phyloP scores from a whole-genome alignment of 2,888 invertebrate genomes.

The Eurytoma adleriae region DNA sequence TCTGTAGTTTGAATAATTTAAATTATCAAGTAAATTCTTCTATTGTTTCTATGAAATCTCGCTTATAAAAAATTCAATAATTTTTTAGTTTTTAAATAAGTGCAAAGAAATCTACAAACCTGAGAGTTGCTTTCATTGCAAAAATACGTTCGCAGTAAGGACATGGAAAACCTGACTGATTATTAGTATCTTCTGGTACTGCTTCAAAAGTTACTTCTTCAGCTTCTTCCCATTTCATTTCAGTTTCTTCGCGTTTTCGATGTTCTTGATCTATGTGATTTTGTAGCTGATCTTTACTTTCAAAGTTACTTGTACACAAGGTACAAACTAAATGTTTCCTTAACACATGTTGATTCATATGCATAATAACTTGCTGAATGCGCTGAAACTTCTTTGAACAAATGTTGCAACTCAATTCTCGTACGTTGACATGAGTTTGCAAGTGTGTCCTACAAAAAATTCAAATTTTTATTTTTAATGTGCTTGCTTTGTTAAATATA shows the following conservation, averaged over 20 bases:
- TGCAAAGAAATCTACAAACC: conserved; percentile 25
- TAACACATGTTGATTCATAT: conserved; percentile 33
- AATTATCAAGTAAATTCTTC: too few species aligned
- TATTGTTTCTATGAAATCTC: too few species aligned
- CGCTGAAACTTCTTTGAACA: conserved; percentile 38
- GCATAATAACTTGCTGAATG: conserved; percentile 23
- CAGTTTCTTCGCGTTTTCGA: background rate
- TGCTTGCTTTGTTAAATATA: background rate
- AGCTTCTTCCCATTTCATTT: conserved; percentile 4
- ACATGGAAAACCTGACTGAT: conserved; percentile 31
- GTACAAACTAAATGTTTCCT: conserved; percentile 17
- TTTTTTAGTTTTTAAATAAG: too few species aligned
- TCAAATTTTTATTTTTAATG: background rate
- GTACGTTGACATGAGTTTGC: conserved; percentile 46
- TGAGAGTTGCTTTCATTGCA: conserved; percentile 13
- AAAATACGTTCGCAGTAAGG: conserved; percentile 43
- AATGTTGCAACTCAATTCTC: conserved; percentile 28
- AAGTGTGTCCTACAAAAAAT: conserved; percentile 36
- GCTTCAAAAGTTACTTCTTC: background rate
- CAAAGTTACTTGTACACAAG: conserved; percentile 22
- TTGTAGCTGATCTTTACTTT: conserved; percentile 38
- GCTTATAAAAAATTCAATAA: too few species aligned
- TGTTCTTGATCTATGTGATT: conserved; percentile 46
- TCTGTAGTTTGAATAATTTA: too few species aligned
- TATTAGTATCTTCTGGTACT: conserved; percentile 9